Evolutionary conservation across 2,113 vertebrate genomes (phyloP).

Genomic region (Lophochroa leadbeateri): DNA sequence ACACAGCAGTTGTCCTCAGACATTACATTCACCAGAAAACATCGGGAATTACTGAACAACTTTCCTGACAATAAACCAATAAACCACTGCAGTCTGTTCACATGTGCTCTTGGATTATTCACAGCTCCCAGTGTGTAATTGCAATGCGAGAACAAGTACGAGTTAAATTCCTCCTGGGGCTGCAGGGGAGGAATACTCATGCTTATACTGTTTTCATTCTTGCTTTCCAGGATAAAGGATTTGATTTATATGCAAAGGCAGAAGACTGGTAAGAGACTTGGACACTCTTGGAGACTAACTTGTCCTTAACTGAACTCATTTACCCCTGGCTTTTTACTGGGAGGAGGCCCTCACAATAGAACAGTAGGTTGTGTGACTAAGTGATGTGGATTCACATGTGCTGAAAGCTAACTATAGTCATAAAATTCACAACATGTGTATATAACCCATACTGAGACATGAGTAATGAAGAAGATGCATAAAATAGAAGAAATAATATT

Average conservation of each 20-base stretch:
- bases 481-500: not conserved
- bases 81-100: not conserved
- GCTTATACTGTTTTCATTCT: not conserved
- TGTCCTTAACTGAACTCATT: not conserved
- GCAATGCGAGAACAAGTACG: not conserved
- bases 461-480: not conserved
- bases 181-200: not conserved
- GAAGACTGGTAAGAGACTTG: conserved; percentile 69
- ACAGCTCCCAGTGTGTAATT: not conserved
- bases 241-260: conserved; percentile 29
- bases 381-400: not conserved
- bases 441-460: not conserved
- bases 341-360: not conserved
- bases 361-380: not conserved
- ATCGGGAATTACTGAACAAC: not conserved
- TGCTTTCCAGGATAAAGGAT: conserved; percentile 58
- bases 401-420: not conserved
- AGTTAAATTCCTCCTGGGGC: not conserved
- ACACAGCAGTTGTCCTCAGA: not conserved
- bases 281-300: not conserved
- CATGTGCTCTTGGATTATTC: not conserved
- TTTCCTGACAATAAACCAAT: not conserved
- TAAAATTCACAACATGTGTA: not conserved
- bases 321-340: not conserved
- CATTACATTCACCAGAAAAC: not conserved